Percentiles rank a stretch among this genome's conserved stretches.
Evolutionary conservation across 2,797 vertebrate genomes (phyloP).

Genomic region (Parauchenoglanis punctatus): DNA sequence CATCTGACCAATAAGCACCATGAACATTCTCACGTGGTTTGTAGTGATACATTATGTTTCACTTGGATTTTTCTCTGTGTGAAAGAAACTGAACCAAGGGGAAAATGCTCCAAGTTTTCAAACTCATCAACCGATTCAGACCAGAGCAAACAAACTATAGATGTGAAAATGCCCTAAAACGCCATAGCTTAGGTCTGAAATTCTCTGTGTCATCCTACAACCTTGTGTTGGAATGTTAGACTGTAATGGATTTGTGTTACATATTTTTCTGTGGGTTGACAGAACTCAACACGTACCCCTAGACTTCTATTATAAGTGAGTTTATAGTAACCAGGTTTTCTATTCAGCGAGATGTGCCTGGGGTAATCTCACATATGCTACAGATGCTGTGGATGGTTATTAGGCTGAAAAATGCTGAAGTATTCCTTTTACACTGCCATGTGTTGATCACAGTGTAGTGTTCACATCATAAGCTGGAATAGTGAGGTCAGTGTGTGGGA

Average conservation of each 20-base stretch:
- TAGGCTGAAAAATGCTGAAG: background rate
- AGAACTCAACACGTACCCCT: background rate
- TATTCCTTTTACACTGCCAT: background rate
- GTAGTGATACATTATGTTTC: too few relatives aligned
- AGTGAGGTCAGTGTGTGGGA: background rate
- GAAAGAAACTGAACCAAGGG: too few relatives aligned
- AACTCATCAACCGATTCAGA: too few relatives aligned
- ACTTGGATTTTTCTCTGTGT: too few relatives aligned
- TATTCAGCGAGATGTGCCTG: background rate
- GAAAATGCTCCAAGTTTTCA: too few relatives aligned
- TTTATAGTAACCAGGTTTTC: background rate
- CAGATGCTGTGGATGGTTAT: background rate
- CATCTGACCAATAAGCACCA: too few relatives aligned
- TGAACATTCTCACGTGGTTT: too few relatives aligned
- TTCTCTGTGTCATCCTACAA: background rate
- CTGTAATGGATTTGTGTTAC: background rate
- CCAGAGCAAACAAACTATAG: too few relatives aligned
- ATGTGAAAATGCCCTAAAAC: too few relatives aligned
- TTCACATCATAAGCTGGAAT: background rate
- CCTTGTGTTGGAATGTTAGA: background rate
- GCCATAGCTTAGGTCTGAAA: too few relatives aligned
- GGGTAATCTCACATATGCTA: background rate
- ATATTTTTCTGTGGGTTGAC: background rate
- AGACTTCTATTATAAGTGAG: background rate
- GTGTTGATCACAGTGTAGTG: constrained; percentile 12